Evolutionary conservation across 2,888 invertebrate genomes (phyloP).

Genomic region (Trichogramma evanescens): DNA sequence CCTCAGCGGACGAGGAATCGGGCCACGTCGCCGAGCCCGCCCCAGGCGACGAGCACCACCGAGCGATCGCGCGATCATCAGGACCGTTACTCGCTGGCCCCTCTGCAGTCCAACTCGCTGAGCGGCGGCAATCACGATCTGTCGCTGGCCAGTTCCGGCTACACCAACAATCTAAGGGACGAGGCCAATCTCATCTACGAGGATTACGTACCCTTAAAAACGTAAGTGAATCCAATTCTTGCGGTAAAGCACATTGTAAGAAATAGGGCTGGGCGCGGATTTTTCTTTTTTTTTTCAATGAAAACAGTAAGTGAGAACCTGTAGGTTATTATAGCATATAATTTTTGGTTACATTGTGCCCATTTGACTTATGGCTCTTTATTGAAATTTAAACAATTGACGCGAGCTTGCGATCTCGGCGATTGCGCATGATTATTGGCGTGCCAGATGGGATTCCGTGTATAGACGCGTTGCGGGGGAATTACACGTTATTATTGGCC

Average conservation of each 20-base stretch:
- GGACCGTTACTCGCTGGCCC: not conserved
- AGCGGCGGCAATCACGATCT: constrained; percentile 21
- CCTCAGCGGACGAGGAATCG: not conserved
- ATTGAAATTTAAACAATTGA: too few relatives aligned
- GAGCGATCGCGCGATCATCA: not conserved
- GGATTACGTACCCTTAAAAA: constrained; percentile 8
- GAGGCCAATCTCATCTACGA: constrained; percentile 15
- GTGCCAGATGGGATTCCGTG: too few relatives aligned
- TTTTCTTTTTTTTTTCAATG: not conserved
- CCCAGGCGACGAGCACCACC: not conserved
- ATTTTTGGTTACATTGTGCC: too few relatives aligned
- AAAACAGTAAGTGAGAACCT: not conserved
- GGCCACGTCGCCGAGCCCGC: not conserved
- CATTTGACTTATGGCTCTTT: too few relatives aligned
- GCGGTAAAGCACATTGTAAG: not conserved
- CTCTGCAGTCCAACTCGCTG: constrained; percentile 18
- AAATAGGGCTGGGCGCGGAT: not conserved
- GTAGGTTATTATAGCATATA: too few relatives aligned
- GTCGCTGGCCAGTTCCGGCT: constrained; percentile 30
- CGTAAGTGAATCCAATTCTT: not conserved
- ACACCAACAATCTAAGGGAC: constrained; percentile 17
- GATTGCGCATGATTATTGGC: too few relatives aligned
- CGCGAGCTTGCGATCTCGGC: too few relatives aligned
- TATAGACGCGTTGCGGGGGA: too few relatives aligned
- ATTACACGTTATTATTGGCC: too few relatives aligned